Percentiles rank a stretch among this genome's conserved stretches.
phyloP scores from a whole-genome alignment of 2,888 invertebrate genomes.

The Ophion slaviceki region DNA sequence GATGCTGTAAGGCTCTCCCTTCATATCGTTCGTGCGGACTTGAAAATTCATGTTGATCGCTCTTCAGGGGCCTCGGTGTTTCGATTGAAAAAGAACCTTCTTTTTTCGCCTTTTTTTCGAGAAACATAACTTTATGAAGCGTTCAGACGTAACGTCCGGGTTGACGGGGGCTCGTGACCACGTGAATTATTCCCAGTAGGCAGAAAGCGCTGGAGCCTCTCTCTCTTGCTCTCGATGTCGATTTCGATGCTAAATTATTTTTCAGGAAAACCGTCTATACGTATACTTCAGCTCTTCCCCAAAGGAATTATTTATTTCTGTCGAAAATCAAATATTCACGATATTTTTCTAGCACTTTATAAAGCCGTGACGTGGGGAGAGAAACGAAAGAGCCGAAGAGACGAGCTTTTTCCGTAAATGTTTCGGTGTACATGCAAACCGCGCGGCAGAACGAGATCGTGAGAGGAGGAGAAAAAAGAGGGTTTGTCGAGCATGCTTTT shows the following conservation, averaged over 20 bases:
- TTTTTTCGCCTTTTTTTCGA: constrained; percentile 60
- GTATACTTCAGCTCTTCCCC: constrained; percentile 16
- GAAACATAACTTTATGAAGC: constrained; percentile 75
- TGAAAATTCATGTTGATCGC: constrained; percentile 80
- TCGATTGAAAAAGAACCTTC: constrained; percentile 78
- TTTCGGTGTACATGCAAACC: constrained; percentile 65
- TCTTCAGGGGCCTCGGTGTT: constrained; percentile 70
- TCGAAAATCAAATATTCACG: constrained; percentile 65
- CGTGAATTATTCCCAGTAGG: constrained; percentile 64
- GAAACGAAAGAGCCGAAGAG: constrained; percentile 64
- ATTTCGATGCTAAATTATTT: constrained; percentile 61
- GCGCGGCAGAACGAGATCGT: constrained; percentile 42
- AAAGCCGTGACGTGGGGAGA: constrained; percentile 58
- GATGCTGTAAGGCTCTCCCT: constrained; percentile 69
- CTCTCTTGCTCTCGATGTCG: constrained; percentile 35
- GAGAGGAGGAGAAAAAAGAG: constrained; percentile 31
- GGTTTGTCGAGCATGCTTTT: constrained; percentile 49
- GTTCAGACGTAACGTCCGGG: constrained; percentile 68
- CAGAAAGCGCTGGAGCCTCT: constrained; percentile 46
- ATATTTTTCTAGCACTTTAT: constrained; percentile 68
- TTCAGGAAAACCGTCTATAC: constrained; percentile 43
- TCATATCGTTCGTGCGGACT: constrained; percentile 70
- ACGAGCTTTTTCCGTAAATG: constrained; percentile 66
- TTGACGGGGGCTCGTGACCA: constrained; percentile 58
- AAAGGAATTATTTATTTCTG: constrained; percentile 64